These are phyloP conservation scores for Trematocara unimaculatum DNA, from an alignment of 2,113 vertebrate species.

Conservation along the genomic window DNA sequence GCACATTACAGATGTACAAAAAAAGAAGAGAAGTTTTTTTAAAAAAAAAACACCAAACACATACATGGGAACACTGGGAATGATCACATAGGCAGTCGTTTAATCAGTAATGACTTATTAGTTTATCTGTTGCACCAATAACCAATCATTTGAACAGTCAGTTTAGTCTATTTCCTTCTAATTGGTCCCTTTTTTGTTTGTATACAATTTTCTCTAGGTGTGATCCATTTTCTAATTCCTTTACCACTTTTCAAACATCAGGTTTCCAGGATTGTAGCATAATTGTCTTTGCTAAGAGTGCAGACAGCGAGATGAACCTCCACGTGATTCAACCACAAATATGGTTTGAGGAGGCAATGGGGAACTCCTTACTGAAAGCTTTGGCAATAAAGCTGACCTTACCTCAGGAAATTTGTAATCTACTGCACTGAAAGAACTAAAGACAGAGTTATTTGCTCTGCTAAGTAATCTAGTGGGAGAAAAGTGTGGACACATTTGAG, in stretches of 20 bases:
- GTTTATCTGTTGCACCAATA: background rate
- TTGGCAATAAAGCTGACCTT: background rate
- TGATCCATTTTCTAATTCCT: background rate
- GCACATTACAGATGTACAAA: background rate
- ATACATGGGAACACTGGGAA: background rate
- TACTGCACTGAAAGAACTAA: background rate
- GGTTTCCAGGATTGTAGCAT: background rate
- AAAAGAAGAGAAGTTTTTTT: background rate
- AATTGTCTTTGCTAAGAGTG: background rate
- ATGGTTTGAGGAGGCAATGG: background rate
- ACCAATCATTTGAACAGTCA: background rate
- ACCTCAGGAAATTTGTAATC: background rate
- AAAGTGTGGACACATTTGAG: background rate
- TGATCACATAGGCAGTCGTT: rapidly evolving
- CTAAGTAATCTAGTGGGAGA: background rate
- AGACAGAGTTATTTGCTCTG: background rate
- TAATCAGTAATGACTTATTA: background rate
- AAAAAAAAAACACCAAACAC: background rate
- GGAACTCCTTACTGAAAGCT: background rate
- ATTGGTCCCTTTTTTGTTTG: background rate
- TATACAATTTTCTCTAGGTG: background rate
- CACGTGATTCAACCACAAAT: background rate
- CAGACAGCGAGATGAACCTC: background rate
- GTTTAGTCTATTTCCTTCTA: background rate
- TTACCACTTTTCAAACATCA: background rate